A percentile compares a stretch with the other conserved stretches of the same genome.
Conservation (phyloP, 2,797 vertebrate species). For the Aselliscus stoliczkanus region DNA sequence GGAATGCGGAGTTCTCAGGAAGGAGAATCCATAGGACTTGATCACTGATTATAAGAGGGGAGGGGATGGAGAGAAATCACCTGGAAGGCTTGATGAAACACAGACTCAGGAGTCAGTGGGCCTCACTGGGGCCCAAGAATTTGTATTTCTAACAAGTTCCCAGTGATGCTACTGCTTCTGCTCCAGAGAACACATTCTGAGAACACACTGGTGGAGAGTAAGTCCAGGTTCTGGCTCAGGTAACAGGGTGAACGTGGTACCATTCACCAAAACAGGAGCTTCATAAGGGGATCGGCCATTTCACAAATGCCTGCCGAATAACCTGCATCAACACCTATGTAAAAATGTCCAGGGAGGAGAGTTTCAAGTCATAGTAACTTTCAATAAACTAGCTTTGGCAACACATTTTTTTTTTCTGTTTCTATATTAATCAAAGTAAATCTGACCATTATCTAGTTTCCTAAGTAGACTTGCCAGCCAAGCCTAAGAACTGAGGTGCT, state of each 20-base stretch:
- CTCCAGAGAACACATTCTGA: not conserved
- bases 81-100: not conserved
- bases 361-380: not conserved
- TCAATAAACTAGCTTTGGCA: not conserved
- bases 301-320: not conserved
- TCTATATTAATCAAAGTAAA: not conserved
- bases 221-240: not conserved
- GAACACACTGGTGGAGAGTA: not conserved
- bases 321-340: not conserved
- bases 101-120: too few relatives aligned
- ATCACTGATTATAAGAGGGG: not conserved
- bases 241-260: not conserved
- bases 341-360: not conserved
- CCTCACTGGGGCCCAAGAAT: not conserved
- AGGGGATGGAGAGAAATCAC: not conserved
- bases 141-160: not conserved
- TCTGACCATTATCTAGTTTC: not conserved
- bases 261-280: not conserved
- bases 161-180: not conserved
- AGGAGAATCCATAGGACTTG: not conserved
- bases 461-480: not conserved
- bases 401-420: not conserved
- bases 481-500: not conserved
- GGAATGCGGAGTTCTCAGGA: not conserved
- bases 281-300: not conserved